Evolutionary conservation across 2,113 vertebrate genomes (phyloP).

Genomic region (Entelurus aequoreus): DNA sequence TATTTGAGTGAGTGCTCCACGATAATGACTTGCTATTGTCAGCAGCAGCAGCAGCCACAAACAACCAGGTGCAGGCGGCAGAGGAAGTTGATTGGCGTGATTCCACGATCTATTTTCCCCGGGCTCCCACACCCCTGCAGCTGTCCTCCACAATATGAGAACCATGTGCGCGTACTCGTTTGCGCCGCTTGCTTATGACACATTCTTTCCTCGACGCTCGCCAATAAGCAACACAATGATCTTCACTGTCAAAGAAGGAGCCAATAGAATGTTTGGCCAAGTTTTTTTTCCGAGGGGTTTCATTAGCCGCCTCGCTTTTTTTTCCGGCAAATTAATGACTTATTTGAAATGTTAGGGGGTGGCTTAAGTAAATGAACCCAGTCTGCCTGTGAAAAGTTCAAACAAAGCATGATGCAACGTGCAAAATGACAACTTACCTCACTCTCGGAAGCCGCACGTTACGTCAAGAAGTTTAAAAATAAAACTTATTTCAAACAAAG

Average conservation of each 20-base stretch:
- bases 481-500: conserved; percentile 69
- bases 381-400: conserved; percentile 56
- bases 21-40: conserved; percentile 36
- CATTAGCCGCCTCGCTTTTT: neutral
- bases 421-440: too few relatives aligned
- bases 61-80: conserved; percentile 57
- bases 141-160: conserved; percentile 67
- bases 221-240: conserved; percentile 45
- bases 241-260: conserved; percentile 30
- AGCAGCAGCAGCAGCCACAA: conserved; percentile 36
- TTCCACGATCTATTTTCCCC: conserved; percentile 69
- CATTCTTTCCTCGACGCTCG: conserved; percentile 43
- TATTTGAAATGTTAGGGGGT: neutral
- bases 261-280: neutral
- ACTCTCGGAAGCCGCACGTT: conserved; percentile 58
- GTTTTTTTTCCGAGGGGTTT: neutral
- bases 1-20: conserved; percentile 8
- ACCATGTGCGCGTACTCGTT: conserved; percentile 38
- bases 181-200: conserved; percentile 52
- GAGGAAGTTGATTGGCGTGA: conserved; percentile 66
- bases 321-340: neutral
- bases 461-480: conserved; percentile 67
- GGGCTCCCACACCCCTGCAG: conserved; percentile 65
- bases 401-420: conserved; percentile 61
- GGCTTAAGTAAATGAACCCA: conserved; percentile 25